Conservation (phyloP, 2,113 vertebrate genomes). For the Thunnus maccoyii region DNA sequence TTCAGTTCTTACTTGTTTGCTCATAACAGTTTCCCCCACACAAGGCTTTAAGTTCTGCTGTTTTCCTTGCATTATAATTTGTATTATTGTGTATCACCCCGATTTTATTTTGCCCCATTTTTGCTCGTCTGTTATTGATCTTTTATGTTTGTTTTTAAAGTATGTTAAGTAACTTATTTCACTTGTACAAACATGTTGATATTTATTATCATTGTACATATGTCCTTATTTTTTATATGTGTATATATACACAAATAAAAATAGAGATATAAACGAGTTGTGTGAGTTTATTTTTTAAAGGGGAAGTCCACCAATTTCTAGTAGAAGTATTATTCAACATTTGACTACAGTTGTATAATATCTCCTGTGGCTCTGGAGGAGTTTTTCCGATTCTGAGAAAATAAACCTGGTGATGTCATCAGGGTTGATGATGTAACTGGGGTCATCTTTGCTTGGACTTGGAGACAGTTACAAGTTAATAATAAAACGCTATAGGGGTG, state of each 20-base stretch:
- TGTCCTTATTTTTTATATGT: conserved; percentile 90
- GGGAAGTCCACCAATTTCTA: neutral
- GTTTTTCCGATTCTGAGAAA: neutral
- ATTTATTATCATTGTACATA: conserved; percentile 92
- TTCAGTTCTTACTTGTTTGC: conserved; percentile 42
- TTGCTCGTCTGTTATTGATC: conserved; percentile 65
- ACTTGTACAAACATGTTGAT: conserved; percentile 88
- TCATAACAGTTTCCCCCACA: conserved; percentile 54
- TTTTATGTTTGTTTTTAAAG: conserved; percentile 80
- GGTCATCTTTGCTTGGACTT: neutral
- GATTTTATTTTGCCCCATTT: conserved; percentile 64
- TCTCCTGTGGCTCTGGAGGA: neutral
- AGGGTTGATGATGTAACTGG: conserved; percentile 1
- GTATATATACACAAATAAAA: conserved; percentile 89
- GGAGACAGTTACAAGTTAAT: too few species aligned
- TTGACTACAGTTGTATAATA: neutral
- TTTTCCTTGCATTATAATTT: conserved; percentile 62
- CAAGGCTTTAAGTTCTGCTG: conserved; percentile 73
- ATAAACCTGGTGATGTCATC: conserved; percentile 5
- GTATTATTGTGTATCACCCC: conserved; percentile 61
- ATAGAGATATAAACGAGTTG: conserved; percentile 76
- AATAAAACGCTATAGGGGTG: too few species aligned
- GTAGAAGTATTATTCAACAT: neutral
- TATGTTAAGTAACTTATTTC: conserved; percentile 89
- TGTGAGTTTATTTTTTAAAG: conserved; percentile 39